A percentile compares a stretch with the other conserved stretches of the same genome.
Conservation (phyloP, 2,113 vertebrate species). For the Charina bottae region DNA sequence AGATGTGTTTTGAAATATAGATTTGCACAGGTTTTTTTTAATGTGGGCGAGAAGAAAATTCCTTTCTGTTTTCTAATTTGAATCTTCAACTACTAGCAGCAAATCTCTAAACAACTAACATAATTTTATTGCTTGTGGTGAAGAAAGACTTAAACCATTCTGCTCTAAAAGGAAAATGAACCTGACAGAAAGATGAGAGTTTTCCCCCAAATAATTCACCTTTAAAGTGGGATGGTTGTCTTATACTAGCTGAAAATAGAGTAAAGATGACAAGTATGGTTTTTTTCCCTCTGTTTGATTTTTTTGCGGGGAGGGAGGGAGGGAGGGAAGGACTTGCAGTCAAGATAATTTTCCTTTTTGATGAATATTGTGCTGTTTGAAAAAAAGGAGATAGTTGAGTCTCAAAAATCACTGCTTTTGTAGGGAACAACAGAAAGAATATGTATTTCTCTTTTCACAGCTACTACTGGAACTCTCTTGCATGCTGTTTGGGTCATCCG, state of each 20-base stretch:
- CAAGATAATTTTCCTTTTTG: not conserved
- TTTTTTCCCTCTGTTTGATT: not conserved
- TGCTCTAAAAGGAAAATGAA: not conserved
- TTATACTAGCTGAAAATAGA: not conserved
- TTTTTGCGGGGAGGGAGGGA: not conserved
- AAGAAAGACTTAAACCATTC: not conserved
- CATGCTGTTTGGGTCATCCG: not conserved
- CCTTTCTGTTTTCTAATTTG: not conserved
- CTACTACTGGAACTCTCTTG: not conserved
- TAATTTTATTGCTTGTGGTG: not conserved
- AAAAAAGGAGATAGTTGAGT: not conserved
- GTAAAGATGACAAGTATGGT: not conserved
- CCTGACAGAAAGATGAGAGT: not conserved
- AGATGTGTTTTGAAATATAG: not conserved
- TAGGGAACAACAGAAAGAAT: too few relatives aligned
- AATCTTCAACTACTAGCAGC: constrained; percentile 6
- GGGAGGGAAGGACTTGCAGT: not conserved
- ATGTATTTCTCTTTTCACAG: not conserved
- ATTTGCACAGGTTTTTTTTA: not conserved
- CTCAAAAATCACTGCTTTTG: not conserved
- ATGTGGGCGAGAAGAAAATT: not conserved
- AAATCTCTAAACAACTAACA: not conserved
- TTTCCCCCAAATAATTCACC: not conserved
- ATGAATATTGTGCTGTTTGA: not conserved
- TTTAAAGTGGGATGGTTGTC: not conserved